phyloP scores from a whole-genome alignment of 2,888 invertebrate species.

The Cantharis lateralis region DNA sequence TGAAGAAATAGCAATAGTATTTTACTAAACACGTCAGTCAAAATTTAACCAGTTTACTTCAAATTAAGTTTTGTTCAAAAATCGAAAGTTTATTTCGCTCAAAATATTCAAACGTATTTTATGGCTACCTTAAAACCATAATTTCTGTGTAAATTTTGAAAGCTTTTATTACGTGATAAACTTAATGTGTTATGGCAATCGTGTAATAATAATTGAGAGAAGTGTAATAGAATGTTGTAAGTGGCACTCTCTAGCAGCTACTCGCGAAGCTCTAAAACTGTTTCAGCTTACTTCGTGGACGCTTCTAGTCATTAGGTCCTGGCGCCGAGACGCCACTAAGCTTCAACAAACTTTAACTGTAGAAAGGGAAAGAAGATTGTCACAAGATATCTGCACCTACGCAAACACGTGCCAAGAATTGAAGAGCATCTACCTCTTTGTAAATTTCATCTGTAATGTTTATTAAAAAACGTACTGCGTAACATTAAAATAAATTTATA shows the following conservation, averaged over 20 bases:
- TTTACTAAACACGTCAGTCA: not conserved
- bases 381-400: conserved; percentile 38
- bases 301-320: conserved; percentile 18
- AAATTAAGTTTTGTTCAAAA: not conserved
- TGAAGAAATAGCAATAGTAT: not conserved
- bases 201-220: not conserved
- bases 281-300: not conserved
- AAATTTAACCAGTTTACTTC: not conserved
- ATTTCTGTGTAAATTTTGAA: not conserved
- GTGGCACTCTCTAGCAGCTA: not conserved
- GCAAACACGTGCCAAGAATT: conserved; percentile 37
- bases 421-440: conserved; percentile 39
- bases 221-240: not conserved
- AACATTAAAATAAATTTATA: conserved; percentile 19
- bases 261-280: conserved; percentile 14
- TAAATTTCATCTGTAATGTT: conserved; percentile 43
- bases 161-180: not conserved
- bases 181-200: not conserved
- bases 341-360: conserved; percentile 15
- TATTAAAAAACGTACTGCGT: conserved; percentile 43
- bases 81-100: not conserved
- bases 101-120: not conserved
- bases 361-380: conserved; percentile 29
- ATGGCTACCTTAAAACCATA: not conserved
- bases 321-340: conserved; percentile 38